These are phyloP conservation scores for Cantharis lateralis DNA, from an alignment of 2,888 invertebrate genomes.

Conservation along the genomic window DNA sequence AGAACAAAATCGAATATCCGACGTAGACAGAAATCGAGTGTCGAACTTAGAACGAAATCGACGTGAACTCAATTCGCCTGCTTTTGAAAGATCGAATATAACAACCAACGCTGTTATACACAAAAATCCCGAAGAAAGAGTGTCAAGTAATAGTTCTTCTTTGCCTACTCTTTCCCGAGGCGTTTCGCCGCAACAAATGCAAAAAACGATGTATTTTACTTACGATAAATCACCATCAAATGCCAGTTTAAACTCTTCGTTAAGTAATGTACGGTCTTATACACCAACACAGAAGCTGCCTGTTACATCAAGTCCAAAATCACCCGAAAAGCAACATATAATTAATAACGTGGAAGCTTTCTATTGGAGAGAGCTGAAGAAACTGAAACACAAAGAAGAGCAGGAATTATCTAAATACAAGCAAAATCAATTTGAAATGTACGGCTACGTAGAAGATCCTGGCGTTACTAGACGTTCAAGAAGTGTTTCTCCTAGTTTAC, in stretches of 20 bases:
- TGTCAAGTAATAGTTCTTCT: background rate
- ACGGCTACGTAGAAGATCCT: conserved; percentile 48
- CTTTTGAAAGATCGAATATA: conserved; percentile 26
- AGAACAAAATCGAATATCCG: background rate
- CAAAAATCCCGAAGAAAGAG: conserved; percentile 33
- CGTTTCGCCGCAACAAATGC: background rate
- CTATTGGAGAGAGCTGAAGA: conserved; percentile 71
- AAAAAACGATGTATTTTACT: background rate
- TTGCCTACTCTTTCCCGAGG: background rate
- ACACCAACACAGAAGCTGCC: conserved; percentile 6
- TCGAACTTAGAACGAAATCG: conserved; percentile 38
- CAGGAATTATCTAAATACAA: conserved; percentile 52
- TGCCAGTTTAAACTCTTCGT: conserved; percentile 6
- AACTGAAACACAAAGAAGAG: conserved; percentile 67
- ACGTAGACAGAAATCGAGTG: background rate
- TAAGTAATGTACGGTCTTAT: conserved; percentile 3
- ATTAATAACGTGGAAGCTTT: conserved; percentile 67
- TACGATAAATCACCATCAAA: conserved; percentile 9
- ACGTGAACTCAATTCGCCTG: conserved; percentile 34
- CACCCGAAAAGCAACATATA: conserved; percentile 61
- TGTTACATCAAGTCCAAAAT: conserved; percentile 31
- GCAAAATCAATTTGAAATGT: conserved; percentile 44
- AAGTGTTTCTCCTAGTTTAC: conserved; percentile 56
- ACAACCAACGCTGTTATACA: conserved; percentile 46
- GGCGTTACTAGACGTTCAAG: conserved; percentile 52